Conservation (phyloP, 2,888 invertebrate species). For the Apamea anceps region DNA sequence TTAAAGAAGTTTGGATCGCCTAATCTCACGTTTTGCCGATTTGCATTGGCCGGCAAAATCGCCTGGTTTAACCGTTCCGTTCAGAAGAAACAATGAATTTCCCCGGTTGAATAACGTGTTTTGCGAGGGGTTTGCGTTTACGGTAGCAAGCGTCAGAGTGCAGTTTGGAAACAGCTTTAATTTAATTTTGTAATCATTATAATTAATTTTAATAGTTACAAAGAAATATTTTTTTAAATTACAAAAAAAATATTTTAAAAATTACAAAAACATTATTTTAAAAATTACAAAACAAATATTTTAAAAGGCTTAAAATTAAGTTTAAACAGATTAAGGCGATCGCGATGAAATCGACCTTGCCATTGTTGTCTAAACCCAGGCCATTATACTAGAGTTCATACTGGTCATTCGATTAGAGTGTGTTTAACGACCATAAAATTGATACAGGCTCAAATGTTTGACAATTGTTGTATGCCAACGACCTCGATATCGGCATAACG, state of each 20-base stretch:
- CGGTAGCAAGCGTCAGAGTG: not conserved
- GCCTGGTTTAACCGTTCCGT: no score
- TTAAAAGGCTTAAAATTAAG: no score
- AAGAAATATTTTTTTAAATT: no score
- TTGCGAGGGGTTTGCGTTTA: not conserved
- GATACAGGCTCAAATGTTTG: slow-evolving; percentile 1
- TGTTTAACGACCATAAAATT: slow-evolving; percentile 7
- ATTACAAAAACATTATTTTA: no score
- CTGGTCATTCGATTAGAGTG: slow-evolving; percentile 10
- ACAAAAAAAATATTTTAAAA: no score
- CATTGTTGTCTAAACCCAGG: slow-evolving; percentile 6
- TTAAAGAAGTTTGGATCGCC: not conserved
- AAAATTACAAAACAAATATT: no score
- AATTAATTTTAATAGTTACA: no score
- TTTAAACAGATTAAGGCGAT: not conserved
- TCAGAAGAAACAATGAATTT: no score
- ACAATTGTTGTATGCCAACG: slow-evolving; percentile 6
- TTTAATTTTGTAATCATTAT: no score
- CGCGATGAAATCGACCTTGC: not conserved
- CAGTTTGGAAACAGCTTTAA: not conserved
- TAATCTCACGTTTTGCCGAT: not conserved
- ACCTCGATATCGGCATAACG: not conserved
- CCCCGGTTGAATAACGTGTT: no score
- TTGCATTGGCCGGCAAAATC: no score
- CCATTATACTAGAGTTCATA: not conserved